These are phyloP conservation scores for Ethmia dodecea DNA, from an alignment of 2,888 invertebrate genomes.

Conservation along the genomic window DNA sequence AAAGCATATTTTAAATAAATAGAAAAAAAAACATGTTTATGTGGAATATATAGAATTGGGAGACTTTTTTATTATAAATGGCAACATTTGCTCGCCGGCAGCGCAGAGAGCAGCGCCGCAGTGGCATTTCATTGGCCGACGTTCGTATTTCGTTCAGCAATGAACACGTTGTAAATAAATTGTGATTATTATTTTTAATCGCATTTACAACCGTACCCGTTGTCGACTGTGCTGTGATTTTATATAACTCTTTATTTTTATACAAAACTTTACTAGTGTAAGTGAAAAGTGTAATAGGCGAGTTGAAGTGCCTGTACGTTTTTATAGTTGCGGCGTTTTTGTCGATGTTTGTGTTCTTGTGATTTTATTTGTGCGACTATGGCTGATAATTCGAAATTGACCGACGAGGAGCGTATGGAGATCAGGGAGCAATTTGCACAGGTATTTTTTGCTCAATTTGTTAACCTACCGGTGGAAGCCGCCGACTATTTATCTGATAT, in stretches of 20 bases:
- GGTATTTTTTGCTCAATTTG: no score
- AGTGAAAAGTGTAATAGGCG: conserved; percentile 41
- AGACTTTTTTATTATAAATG: no score
- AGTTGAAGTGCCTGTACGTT: conserved; percentile 17
- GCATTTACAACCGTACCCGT: conserved; percentile 7
- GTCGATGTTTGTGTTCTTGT: conserved; percentile 61
- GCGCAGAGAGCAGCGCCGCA: not conserved
- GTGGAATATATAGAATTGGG: no score
- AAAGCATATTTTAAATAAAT: no score
- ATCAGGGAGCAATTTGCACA: conserved; percentile 86
- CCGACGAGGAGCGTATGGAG: conserved; percentile 84
- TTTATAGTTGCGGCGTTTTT: conserved; percentile 24
- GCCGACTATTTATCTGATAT: conserved; percentile 3
- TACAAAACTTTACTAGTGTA: conserved; percentile 28
- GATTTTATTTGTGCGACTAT: conserved; percentile 55
- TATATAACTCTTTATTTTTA: conserved; percentile 30
- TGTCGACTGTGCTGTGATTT: conserved; percentile 35
- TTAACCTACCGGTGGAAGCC: no score
- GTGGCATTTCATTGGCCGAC: conserved; percentile 2
- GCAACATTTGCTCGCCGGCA: not conserved
- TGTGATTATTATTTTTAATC: conserved; percentile 9
- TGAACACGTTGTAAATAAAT: conserved; percentile 2
- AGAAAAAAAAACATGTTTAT: no score
- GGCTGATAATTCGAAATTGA: conserved; percentile 77
- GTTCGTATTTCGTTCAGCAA: not conserved